These are phyloP conservation scores for Drosophila kanekoi DNA, from an alignment of 2,888 invertebrate species.

Conservation along the genomic window DNA sequence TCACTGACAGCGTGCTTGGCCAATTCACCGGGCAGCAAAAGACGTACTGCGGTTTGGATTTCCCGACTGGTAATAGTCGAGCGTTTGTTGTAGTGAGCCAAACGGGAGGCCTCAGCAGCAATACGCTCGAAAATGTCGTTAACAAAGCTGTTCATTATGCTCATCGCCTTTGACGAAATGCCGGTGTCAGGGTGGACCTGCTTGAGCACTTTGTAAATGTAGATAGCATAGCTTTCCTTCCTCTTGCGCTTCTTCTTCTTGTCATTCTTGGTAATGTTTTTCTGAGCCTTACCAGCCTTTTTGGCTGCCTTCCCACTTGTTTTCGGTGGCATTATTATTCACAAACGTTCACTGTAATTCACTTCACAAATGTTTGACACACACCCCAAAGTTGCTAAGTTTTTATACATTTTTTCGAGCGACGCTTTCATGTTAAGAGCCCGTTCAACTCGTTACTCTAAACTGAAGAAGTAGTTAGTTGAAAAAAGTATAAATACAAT, in stretches of 20 bases:
- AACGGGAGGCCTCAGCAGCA: conserved; percentile 88
- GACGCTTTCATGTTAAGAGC: conserved; percentile 22
- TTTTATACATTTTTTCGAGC: conserved; percentile 36
- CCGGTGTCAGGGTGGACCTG: conserved; percentile 88
- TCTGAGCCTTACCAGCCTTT: conserved; percentile 87
- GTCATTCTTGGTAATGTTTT: conserved; percentile 87
- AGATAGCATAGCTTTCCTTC: conserved; percentile 86
- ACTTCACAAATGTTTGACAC: conserved; percentile 23
- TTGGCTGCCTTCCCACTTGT: conserved; percentile 85
- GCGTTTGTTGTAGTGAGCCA: conserved; percentile 85
- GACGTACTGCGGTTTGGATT: conserved; percentile 59
- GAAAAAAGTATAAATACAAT: conserved; percentile 23
- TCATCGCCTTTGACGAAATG: conserved; percentile 89
- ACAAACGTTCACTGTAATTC: conserved; percentile 11
- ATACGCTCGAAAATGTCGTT: conserved; percentile 91
- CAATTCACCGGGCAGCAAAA: conserved; percentile 55
- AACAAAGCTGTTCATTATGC: conserved; percentile 91
- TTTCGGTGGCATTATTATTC: conserved; percentile 77
- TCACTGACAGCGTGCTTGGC: conserved; percentile 62
- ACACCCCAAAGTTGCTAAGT: not conserved
- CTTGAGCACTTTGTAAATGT: conserved; percentile 85
- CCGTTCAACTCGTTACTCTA: not conserved
- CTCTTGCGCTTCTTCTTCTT: conserved; percentile 86
- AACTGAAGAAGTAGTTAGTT: conserved; percentile 12
- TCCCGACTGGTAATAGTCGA: conserved; percentile 61